Evolutionary conservation across 2,797 vertebrate species (phyloP), one percentile per base, ranked within the genome.

Genomic region (Poecilia gillii): DNA sequence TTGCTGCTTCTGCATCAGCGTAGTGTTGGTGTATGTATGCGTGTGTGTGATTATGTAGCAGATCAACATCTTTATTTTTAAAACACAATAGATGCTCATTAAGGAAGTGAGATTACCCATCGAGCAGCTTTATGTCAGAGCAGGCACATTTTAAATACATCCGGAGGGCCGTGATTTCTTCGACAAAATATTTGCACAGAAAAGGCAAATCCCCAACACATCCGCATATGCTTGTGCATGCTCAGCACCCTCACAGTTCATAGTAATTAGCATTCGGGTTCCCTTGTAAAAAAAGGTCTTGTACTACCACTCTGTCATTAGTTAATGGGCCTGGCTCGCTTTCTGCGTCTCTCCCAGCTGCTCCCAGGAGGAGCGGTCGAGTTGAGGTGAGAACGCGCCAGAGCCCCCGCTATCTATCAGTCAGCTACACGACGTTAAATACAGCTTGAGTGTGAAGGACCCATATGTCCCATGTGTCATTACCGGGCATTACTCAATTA

Each of bases 301-400:
- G 81, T 88, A 85, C 88, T 84, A 88, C 87, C 91, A 89, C 91
- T 84, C 82, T 87, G 91, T 95, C 94, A 94, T 95, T 95, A 94
- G 92, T 88, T 95, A 94, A 94, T 93, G 91, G 92, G 88, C 88
- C 92, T 85, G 84, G 88, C 87, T 88, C 78, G 82, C 81, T 87
- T 89, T 89, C 74, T 80, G 80, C 87, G 78, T 66, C 77, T 86
- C 84, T 88, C 79, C 57, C 75, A 84, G 78, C 84, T 80, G 76
- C 87, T 90, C 88, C 90, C 89, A 49, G 73, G 66, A 70, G 66
- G 39, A 82, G 90, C 86, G 79, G 81, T 76, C 75, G 87, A 87
- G 89, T 81, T 85, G 91, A 93, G 86, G 83, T 82, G 87, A 88
- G 90, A 87, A 87, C 41, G 77, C 78, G 85, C 88, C 82, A 41